phyloP scores from a whole-genome alignment of 2,888 invertebrate species.

The Drosophila kokeensis region DNA sequence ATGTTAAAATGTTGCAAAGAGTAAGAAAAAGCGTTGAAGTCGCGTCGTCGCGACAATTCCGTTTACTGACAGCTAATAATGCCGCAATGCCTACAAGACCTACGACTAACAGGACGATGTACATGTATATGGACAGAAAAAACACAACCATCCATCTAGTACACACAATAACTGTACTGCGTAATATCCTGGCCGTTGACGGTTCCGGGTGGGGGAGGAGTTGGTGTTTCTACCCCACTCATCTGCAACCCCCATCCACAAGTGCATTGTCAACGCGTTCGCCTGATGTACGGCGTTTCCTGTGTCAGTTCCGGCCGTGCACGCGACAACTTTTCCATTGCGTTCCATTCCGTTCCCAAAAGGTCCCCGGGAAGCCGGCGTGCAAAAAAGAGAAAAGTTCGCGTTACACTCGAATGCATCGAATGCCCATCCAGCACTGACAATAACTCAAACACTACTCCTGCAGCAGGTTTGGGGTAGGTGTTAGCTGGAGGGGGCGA shows the following conservation, averaged over 20 bases:
- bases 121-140: not conserved
- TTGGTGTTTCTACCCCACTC: slow-evolving; percentile 6
- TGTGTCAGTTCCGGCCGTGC: slow-evolving; percentile 82
- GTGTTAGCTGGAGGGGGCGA: not conserved
- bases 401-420: slow-evolving; percentile 83
- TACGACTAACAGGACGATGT: not conserved
- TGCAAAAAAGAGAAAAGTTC: slow-evolving; percentile 49
- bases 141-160: slow-evolving; percentile 2
- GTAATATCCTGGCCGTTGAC: slow-evolving; percentile 51
- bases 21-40: slow-evolving; percentile 61
- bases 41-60: slow-evolving; percentile 76
- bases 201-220: slow-evolving; percentile 2
- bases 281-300: slow-evolving; percentile 80
- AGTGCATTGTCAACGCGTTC: slow-evolving; percentile 81
- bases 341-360: slow-evolving; percentile 50
- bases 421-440: slow-evolving; percentile 70
- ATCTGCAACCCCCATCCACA: slow-evolving; percentile 18
- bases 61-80: slow-evolving; percentile 81
- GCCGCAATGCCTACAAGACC: slow-evolving; percentile 61
- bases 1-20: slow-evolving; percentile 75
- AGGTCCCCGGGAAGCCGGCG: slow-evolving; percentile 23
- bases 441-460: slow-evolving; percentile 74
- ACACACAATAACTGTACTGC: slow-evolving; percentile 36
- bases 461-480: slow-evolving; percentile 9
- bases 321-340: slow-evolving; percentile 78